These are phyloP conservation scores for Rynchops niger DNA, from an alignment of 2,113 vertebrate genomes.

Conservation along the genomic window DNA sequence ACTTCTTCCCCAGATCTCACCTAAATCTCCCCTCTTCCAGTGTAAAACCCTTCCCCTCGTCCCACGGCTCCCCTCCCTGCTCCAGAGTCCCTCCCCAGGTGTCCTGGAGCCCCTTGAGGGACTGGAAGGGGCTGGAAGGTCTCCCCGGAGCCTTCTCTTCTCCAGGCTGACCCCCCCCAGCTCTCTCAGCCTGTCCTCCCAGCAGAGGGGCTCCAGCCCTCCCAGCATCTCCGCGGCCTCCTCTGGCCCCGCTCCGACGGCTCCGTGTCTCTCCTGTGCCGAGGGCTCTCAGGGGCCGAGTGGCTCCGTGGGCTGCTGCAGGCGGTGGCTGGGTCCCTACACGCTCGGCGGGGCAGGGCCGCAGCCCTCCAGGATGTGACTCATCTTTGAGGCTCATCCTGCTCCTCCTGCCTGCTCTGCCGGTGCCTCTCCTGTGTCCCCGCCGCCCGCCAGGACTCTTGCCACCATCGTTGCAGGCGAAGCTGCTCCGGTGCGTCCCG, in stretches of 20 bases:
- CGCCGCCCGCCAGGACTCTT: accelerated
- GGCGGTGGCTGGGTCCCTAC: background rate
- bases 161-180: too few relatives aligned
- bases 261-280: background rate
- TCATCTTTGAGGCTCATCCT: background rate
- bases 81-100: too few relatives aligned
- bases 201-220: background rate
- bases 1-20: too few relatives aligned
- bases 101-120: too few relatives aligned
- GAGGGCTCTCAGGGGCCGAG: background rate
- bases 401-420: background rate
- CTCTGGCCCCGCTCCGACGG: background rate
- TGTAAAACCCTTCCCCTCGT: too few relatives aligned
- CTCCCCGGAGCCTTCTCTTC: too few relatives aligned
- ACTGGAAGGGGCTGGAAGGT: too few relatives aligned
- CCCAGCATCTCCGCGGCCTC: background rate
- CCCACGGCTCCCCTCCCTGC: too few relatives aligned
- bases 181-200: too few relatives aligned
- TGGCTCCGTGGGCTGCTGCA: background rate
- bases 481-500: background rate
- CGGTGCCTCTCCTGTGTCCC: accelerated
- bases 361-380: background rate
- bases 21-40: too few relatives aligned
- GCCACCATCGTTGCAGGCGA: accelerated
- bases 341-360: background rate